Evolutionary conservation across 2,797 vertebrate genomes (phyloP).

Genomic region (Dipus sagitta): DNA sequence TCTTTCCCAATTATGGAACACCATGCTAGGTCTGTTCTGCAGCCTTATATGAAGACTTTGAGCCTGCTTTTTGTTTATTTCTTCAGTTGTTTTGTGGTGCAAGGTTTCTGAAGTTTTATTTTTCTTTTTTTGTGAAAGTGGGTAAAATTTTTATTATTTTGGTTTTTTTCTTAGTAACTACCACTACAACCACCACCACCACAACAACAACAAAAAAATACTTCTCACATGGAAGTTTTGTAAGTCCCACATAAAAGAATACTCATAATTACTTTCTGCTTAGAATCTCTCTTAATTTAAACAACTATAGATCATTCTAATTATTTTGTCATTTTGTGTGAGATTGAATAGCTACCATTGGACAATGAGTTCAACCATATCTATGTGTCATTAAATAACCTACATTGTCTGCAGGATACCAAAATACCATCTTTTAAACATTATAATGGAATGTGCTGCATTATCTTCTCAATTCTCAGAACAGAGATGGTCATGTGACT

Average conservation of each 20-base stretch:
- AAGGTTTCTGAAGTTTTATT: neutral
- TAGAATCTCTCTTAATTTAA: neutral
- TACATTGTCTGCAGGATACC: neutral
- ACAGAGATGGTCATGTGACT: slow-evolving; percentile 19
- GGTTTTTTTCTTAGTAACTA: neutral
- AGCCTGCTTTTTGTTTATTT: neutral
- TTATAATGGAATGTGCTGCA: slow-evolving; percentile 3
- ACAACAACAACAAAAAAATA: neutral
- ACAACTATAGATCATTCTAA: neutral
- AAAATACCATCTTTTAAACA: slow-evolving; percentile 48
- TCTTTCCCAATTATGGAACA: neutral
- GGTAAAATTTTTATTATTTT: neutral
- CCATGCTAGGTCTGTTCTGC: neutral
- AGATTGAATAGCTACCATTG: neutral
- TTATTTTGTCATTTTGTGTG: slow-evolving; percentile 35
- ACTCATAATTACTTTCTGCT: neutral
- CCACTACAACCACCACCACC: neutral
- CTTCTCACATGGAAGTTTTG: neutral
- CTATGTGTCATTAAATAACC: neutral
- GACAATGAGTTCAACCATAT: slow-evolving; percentile 9
- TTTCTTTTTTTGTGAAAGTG: slow-evolving; percentile 10
- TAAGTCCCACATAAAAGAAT: neutral
- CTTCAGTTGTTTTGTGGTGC: neutral
- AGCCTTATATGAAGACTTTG: neutral
- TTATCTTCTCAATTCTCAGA: slow-evolving; percentile 49